These are phyloP conservation scores for Cichlasoma orientale DNA, from an alignment of 2,797 vertebrate species.

Conservation along the genomic window DNA sequence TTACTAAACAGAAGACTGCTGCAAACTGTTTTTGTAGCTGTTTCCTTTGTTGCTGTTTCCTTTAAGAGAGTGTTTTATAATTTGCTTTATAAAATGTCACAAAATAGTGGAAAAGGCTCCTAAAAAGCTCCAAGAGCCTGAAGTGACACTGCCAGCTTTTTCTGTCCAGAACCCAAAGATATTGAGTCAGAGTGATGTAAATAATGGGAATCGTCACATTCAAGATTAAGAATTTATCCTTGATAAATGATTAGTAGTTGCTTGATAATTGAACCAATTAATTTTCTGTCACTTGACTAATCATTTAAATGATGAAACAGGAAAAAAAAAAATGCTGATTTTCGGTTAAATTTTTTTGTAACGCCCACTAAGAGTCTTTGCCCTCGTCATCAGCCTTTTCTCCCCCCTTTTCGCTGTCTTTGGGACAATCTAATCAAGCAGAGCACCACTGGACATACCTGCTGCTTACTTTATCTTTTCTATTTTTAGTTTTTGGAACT, in stretches of 20 bases:
- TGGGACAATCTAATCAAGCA: conserved; percentile 5
- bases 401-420: not conserved
- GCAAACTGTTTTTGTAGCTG: not conserved
- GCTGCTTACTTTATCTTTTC: conserved; percentile 15
- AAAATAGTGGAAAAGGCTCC: too few species aligned
- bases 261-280: not conserved
- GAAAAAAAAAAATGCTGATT: not conserved
- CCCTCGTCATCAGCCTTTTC: not conserved
- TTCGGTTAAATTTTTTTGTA: not conserved
- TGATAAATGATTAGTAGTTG: not conserved
- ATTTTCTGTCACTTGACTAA: not conserved
- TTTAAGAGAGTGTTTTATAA: not conserved
- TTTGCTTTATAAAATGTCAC: not conserved
- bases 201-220: not conserved
- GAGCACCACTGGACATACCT: not conserved
- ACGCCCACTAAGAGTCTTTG: not conserved
- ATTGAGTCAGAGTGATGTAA: not conserved
- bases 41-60: not conserved
- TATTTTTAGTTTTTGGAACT: conserved; percentile 30
- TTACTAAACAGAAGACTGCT: too few species aligned
- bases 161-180: not conserved
- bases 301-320: not conserved
- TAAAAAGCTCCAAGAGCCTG: too few species aligned
- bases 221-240: not conserved
- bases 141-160: not conserved